Evolutionary conservation across 92 coral and sea anemone species (phyloP), one percentile per base, ranked within the genome.

Genomic region (Epizoanthus fatuus): DNA sequence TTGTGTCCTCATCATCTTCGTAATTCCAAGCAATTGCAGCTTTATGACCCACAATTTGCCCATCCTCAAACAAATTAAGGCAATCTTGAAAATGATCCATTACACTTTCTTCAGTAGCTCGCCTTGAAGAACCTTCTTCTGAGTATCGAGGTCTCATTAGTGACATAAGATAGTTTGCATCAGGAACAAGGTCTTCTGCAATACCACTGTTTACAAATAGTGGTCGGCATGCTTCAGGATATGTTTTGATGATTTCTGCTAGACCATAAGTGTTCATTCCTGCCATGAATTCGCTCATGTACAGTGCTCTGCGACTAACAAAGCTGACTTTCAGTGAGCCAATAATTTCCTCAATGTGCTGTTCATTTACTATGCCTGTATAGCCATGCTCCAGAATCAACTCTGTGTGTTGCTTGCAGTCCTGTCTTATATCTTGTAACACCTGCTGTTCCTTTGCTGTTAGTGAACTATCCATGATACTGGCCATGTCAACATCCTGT

Each of bases 51-150:
- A 42, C 62, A 22, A 67, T 70, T 39, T 79, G 69, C 20, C 72
- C 89, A 77, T 86, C 25, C 25, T 22, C 89, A 59, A 86, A 75
- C 63, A 79, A 86, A 51, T 62, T 44, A 67, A 84, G 71, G 35
- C 74, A 75, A 71, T 79, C 90, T 53, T 86, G 89, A 65, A 86
- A 86, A 52, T 52, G 63, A 70, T 79, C 90, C 77, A 86, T 86
- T 10, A 79, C 62, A 42, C 51, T 53, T 5, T 86, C 90, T 66
- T 86, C 90, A 77, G 67, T 56, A 7, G 15, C 56, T 40, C 70
- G 80, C 54, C 90, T 66, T 32, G 85, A 78, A 19, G 58, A 78
- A 52, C 90, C 90, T 57, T 55, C 79, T 69, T 69, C 79, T 4
- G 85, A 86, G 56, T 22, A 86, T 40, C 64, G 57, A 13, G 90